phyloP scores from a whole-genome alignment of 2,797 vertebrate genomes.

The Jordanella pulchra region DNA sequence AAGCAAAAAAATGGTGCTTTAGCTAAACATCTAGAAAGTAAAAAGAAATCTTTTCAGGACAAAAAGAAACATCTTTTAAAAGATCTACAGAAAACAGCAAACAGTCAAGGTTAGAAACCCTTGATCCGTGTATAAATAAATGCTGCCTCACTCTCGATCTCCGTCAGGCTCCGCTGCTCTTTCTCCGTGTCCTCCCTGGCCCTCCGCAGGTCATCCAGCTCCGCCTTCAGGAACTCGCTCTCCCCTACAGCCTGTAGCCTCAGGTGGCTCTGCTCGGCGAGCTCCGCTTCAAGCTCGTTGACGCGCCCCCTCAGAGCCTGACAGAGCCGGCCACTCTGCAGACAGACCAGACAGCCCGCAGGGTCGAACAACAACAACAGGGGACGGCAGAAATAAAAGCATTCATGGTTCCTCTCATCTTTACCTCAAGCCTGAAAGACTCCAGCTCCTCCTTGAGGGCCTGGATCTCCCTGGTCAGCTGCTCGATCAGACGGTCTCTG shows the following conservation, averaged over 20 bases:
- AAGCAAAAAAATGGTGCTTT: too few species aligned
- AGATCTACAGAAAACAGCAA: too few species aligned
- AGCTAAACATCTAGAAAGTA: too few species aligned
- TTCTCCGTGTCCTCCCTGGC: conserved; percentile 93
- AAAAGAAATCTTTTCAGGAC: too few species aligned
- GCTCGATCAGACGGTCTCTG: conserved; percentile 92
- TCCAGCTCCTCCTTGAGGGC: conserved; percentile 90
- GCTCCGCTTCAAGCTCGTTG: conserved; percentile 93
- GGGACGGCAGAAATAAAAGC: background rate
- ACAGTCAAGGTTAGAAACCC: too few species aligned
- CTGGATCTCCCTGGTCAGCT: conserved; percentile 87
- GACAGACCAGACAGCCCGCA: background rate
- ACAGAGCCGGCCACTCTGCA: conserved; percentile 85
- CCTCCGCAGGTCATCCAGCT: conserved; percentile 93
- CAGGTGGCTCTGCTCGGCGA: conserved; percentile 94
- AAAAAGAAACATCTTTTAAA: too few species aligned
- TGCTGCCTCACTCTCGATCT: conserved; percentile 89
- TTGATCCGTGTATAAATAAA: background rate
- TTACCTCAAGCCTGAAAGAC: conserved; percentile 89
- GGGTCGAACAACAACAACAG: background rate
- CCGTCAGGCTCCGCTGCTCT: conserved; percentile 93
- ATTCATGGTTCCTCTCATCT: background rate
- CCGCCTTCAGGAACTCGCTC: conserved; percentile 90
- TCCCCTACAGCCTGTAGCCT: conserved; percentile 91
- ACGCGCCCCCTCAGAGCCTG: conserved; percentile 90